These are phyloP conservation scores for Cynopterus brachyotis DNA, from an alignment of 2,113 vertebrate genomes.

Conservation along the genomic window DNA sequence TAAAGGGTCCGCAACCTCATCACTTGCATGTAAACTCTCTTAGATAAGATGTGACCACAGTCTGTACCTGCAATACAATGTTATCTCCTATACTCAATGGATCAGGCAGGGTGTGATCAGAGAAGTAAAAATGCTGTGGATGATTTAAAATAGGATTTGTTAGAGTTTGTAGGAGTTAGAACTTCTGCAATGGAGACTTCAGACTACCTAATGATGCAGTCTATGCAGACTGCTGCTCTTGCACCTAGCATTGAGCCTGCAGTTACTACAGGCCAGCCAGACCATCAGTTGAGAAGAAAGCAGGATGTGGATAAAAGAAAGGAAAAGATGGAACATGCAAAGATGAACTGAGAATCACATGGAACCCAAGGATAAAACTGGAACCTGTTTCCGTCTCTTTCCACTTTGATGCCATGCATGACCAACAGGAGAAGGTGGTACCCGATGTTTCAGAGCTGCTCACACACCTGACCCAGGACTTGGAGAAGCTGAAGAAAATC, in stretches of 20 bases:
- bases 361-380: background rate
- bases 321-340: background rate
- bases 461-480: background rate
- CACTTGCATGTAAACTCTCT: background rate
- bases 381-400: background rate
- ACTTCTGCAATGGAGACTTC: rapidly evolving
- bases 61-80: background rate
- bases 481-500: background rate
- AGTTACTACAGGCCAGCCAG: background rate
- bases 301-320: background rate
- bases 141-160: background rate
- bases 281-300: background rate
- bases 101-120: too few species aligned
- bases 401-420: rapidly evolving
- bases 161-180: too few species aligned
- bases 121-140: background rate
- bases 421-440: background rate
- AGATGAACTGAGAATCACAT: background rate
- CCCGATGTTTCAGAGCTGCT: background rate
- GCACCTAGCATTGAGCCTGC: rapidly evolving
- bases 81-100: background rate
- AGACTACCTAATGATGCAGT: rapidly evolving
- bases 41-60: rapidly evolving
- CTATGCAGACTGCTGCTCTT: background rate
- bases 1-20: rapidly evolving